These are phyloP conservation scores for Patella vulgata DNA, from an alignment of 1,140 invertebrate species.

Conservation along the genomic window DNA sequence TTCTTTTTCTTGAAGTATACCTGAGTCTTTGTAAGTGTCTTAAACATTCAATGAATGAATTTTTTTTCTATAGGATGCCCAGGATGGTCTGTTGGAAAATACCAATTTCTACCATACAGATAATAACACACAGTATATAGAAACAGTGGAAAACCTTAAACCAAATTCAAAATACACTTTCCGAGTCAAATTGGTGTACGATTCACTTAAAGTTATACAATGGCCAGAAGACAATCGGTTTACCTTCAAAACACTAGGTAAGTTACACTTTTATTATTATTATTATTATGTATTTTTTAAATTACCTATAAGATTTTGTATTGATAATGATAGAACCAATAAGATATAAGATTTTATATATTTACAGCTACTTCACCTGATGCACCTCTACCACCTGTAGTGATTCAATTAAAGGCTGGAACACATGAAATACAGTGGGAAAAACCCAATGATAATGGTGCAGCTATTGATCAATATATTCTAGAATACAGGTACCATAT, in stretches of 20 bases:
- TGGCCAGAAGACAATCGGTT: constrained; percentile 67
- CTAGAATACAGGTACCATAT: constrained; percentile 54
- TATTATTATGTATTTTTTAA: background rate
- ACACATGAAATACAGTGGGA: constrained; percentile 81
- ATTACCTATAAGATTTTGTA: too few species aligned
- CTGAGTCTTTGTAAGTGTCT: too few species aligned
- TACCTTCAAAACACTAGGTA: constrained; percentile 80
- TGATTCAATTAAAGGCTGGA: constrained; percentile 73
- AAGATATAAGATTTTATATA: too few species aligned
- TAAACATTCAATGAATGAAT: too few species aligned
- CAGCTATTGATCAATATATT: constrained; percentile 49
- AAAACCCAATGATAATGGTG: constrained; percentile 75
- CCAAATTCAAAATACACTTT: constrained; percentile 81
- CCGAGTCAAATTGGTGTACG: constrained; percentile 76
- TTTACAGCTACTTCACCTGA: constrained; percentile 48
- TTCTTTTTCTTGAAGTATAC: too few species aligned
- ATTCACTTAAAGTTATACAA: constrained; percentile 58
- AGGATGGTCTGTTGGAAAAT: too few species aligned
- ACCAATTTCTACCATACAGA: constrained; percentile 19
- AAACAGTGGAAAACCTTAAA: constrained; percentile 68
- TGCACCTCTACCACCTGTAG: constrained; percentile 68
- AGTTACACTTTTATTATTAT: constrained; percentile 32
- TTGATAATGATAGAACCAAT: too few species aligned
- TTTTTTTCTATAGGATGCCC: too few species aligned
- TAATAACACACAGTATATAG: constrained; percentile 32